Conservation (phyloP, 2,797 vertebrate species). For the Echeneis naucrates region DNA sequence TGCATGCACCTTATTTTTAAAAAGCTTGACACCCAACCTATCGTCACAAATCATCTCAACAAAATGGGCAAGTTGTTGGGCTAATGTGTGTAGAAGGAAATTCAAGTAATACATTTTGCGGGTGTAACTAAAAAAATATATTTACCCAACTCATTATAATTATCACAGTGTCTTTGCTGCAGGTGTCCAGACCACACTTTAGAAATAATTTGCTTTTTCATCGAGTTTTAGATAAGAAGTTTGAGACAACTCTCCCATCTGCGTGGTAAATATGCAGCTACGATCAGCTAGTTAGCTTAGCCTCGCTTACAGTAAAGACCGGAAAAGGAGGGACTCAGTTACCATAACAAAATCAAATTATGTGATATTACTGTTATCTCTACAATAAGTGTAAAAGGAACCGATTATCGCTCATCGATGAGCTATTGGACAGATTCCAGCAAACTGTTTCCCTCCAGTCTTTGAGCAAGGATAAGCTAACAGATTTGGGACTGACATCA, state of each 20-base stretch:
- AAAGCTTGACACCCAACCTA: not conserved
- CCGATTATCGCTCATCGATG: not conserved
- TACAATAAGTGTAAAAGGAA: not conserved
- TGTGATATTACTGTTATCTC: not conserved
- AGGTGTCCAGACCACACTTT: not conserved
- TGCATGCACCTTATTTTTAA: not conserved
- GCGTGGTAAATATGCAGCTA: not conserved
- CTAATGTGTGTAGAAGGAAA: constrained; percentile 4
- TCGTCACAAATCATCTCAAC: not conserved
- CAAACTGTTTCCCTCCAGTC: not conserved
- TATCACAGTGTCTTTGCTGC: constrained; percentile 2
- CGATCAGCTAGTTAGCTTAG: not conserved
- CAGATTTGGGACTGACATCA: not conserved
- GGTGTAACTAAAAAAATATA: constrained; percentile 4
- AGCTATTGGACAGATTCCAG: not conserved
- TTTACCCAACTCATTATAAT: not conserved
- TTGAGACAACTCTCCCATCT: constrained; percentile 1
- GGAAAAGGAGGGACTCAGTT: not conserved
- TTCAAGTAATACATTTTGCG: constrained; percentile 42
- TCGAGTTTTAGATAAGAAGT: not conserved
- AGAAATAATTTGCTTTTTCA: not conserved
- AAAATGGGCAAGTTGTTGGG: not conserved
- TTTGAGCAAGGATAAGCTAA: constrained; percentile 15
- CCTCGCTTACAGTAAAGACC: constrained; percentile 12
- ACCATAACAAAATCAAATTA: not conserved